Percentiles rank a stretch among this genome's conserved stretches.
Conservation (phyloP, 2,888 invertebrate genomes). For the Drosophila flavopinicola region DNA sequence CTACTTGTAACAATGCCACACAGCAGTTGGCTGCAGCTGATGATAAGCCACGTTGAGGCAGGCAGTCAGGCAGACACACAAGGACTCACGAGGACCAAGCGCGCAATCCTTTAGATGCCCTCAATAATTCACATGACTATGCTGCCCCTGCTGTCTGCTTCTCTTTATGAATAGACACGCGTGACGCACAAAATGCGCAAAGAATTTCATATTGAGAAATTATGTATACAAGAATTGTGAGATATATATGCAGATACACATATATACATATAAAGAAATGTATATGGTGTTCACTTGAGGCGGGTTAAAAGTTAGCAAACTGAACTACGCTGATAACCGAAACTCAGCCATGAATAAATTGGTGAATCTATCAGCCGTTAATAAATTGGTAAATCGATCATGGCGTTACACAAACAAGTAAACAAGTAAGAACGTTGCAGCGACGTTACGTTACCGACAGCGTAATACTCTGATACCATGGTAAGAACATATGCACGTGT, state of each 20-base stretch:
- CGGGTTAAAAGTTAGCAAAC: neutral
- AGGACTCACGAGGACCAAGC: slow-evolving; percentile 15
- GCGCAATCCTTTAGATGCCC: slow-evolving; percentile 40
- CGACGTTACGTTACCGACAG: too few species aligned
- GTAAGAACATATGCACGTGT: too few species aligned
- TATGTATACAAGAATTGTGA: slow-evolving; percentile 12
- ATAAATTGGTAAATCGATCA: slow-evolving; percentile 22
- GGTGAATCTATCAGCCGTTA: neutral
- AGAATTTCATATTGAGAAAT: slow-evolving; percentile 16
- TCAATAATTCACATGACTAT: slow-evolving; percentile 28
- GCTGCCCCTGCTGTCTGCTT: neutral
- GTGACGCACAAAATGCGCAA: slow-evolving; percentile 36
- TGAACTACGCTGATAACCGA: slow-evolving; percentile 11
- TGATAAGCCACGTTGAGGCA: slow-evolving; percentile 70
- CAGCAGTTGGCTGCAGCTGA: slow-evolving; percentile 21
- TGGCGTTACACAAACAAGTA: neutral
- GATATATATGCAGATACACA: slow-evolving; percentile 2
- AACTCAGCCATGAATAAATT: slow-evolving; percentile 10
- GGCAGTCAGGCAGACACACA: neutral
- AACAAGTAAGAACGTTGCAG: too few species aligned
- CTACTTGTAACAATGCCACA: slow-evolving; percentile 32
- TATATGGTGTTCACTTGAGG: neutral
- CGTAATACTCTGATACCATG: too few species aligned
- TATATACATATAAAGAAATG: slow-evolving; percentile 3
- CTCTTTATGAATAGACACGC: slow-evolving; percentile 59